Conservation (phyloP, 2,888 invertebrate species). For the Zonitis immaculata region DNA sequence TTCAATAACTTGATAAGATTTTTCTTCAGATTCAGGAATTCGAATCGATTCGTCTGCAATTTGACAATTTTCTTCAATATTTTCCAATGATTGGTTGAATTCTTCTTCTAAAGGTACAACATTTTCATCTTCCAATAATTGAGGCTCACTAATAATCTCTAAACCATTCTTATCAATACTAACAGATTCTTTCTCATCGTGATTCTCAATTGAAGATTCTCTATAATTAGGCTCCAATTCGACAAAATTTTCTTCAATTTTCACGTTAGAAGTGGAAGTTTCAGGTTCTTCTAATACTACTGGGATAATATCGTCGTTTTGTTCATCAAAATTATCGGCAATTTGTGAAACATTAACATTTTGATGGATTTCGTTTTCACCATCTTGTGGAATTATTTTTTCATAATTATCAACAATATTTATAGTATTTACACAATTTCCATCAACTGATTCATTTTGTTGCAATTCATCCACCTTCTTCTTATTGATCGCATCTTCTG, state of each 20-base stretch:
- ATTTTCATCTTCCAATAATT: slow-evolving; percentile 14
- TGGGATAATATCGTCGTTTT: too few relatives aligned
- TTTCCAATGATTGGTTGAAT: neutral
- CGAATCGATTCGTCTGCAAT: neutral
- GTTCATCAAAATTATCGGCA: too few relatives aligned
- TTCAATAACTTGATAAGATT: too few relatives aligned
- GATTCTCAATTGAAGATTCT: neutral
- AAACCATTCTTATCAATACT: too few relatives aligned
- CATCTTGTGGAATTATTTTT: neutral
- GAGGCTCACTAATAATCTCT: too few relatives aligned
- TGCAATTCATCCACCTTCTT: too few relatives aligned
- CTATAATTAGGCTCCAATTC: neutral
- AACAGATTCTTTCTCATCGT: too few relatives aligned
- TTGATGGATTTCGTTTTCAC: neutral
- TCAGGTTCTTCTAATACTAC: too few relatives aligned
- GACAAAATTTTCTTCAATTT: neutral
- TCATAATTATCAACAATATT: neutral
- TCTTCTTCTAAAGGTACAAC: too few relatives aligned
- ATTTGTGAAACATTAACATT: neutral
- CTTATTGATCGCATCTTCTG: neutral
- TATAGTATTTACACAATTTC: neutral
- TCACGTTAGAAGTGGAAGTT: too few relatives aligned
- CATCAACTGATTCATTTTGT: neutral
- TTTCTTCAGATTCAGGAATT: too few relatives aligned
- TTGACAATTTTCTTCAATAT: neutral